Conservation (phyloP, 2,797 vertebrate species). For the Chaunax sp. region DNA sequence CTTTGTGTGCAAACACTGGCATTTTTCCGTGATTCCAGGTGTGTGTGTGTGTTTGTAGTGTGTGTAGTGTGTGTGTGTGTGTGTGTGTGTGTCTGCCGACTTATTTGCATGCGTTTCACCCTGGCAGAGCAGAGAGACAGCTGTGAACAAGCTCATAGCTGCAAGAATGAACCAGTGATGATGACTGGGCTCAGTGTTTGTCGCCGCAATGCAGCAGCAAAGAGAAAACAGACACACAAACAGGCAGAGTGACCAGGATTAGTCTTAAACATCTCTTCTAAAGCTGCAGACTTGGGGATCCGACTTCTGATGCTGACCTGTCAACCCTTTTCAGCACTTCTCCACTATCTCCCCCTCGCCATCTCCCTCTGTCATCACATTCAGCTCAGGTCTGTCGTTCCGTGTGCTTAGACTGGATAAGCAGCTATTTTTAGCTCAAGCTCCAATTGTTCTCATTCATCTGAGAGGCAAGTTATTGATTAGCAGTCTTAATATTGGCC, state of each 20-base stretch:
- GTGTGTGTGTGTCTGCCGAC: not conserved
- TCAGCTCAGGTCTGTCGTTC: not conserved
- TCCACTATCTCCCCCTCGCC: constrained; percentile 9
- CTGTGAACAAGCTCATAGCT: constrained; percentile 38
- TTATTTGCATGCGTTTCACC: not conserved
- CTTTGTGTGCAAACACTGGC: constrained; percentile 2
- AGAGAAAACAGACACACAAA: not conserved
- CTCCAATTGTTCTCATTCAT: not conserved
- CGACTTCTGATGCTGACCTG: constrained; percentile 4
- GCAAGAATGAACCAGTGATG: constrained; percentile 23
- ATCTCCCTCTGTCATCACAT: constrained; percentile 18
- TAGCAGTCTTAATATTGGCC: not conserved
- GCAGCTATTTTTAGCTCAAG: constrained; percentile 3
- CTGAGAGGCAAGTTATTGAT: constrained; percentile 5
- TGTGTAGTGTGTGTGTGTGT: not conserved
- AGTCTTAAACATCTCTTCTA: not conserved
- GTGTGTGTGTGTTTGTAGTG: not conserved
- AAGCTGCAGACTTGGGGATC: not conserved
- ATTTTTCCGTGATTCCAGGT: not conserved
- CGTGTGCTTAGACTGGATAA: not conserved
- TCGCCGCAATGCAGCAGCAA: constrained; percentile 77
- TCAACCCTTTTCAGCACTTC: constrained; percentile 4
- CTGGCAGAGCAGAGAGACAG: constrained; percentile 35
- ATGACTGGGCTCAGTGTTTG: constrained; percentile 50
- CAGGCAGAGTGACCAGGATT: not conserved